phyloP scores from a whole-genome alignment of 2,888 invertebrate genomes.

The Odontocolon sp. region DNA sequence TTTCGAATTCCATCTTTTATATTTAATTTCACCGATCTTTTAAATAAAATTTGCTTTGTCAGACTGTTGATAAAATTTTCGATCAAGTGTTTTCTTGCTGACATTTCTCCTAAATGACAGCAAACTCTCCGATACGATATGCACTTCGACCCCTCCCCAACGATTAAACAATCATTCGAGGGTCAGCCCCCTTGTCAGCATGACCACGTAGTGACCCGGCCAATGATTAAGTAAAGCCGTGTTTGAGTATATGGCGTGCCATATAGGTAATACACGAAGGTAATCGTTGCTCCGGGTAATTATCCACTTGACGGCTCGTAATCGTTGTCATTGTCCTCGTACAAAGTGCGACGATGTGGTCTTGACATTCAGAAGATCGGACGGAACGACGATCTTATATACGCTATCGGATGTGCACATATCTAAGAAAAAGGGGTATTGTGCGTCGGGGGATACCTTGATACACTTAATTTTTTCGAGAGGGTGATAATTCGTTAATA shows the following conservation, averaged over 20 bases:
- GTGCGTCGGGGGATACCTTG: background rate
- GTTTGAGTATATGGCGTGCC: background rate
- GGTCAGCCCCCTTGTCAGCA: slow-evolving; percentile 40
- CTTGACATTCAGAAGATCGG: slow-evolving; percentile 63
- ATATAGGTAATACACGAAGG: slow-evolving; percentile 53
- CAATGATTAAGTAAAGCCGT: slow-evolving; percentile 67
- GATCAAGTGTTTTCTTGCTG: too few relatives aligned
- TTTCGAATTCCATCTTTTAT: too few relatives aligned
- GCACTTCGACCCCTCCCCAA: slow-evolving; percentile 43
- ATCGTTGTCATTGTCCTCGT: slow-evolving; percentile 58
- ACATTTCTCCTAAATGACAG: too few relatives aligned
- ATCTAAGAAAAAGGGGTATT: background rate
- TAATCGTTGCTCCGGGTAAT: slow-evolving; percentile 71
- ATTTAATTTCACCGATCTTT: too few relatives aligned
- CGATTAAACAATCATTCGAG: slow-evolving; percentile 64
- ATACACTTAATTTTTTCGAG: too few relatives aligned
- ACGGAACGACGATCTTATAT: background rate
- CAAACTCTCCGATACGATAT: too few relatives aligned
- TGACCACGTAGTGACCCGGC: slow-evolving; percentile 45
- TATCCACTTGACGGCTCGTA: slow-evolving; percentile 72
- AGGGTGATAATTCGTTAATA: too few relatives aligned
- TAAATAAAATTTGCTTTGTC: too few relatives aligned
- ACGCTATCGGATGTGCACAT: background rate
- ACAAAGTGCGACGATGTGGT: slow-evolving; percentile 55
- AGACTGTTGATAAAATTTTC: too few relatives aligned